Conservation (phyloP, 2,113 vertebrate species). For the Antechinus flavipes region DNA sequence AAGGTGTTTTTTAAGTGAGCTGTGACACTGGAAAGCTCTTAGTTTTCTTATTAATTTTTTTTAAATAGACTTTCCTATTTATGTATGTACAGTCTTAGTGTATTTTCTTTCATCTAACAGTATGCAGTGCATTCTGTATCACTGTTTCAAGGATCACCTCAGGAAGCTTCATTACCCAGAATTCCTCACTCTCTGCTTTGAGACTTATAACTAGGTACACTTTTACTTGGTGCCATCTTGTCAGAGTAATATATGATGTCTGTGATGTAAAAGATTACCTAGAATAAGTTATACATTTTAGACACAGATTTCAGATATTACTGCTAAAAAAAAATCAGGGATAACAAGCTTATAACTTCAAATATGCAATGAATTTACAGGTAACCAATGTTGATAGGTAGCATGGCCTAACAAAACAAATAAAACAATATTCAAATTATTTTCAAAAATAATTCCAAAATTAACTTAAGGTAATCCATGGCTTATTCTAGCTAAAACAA, state of each 20-base stretch:
- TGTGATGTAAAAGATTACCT: conserved; percentile 53
- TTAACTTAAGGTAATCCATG: conserved; percentile 58
- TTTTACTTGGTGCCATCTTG: conserved; percentile 85
- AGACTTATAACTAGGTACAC: conserved; percentile 72
- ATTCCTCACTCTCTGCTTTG: conserved; percentile 80
- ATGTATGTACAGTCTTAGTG: conserved; percentile 81
- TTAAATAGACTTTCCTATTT: conserved; percentile 80
- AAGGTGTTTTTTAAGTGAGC: conserved; percentile 82
- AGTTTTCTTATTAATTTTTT: conserved; percentile 74
- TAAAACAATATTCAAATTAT: conserved; percentile 13
- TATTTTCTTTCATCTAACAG: conserved; percentile 76
- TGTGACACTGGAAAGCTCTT: conserved; percentile 89
- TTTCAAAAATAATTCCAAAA: conserved; percentile 55
- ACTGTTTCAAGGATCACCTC: conserved; percentile 89
- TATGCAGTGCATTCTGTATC: conserved; percentile 80
- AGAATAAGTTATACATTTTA: conserved; percentile 18
- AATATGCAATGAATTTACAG: conserved; percentile 77
- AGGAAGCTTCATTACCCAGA: conserved; percentile 87
- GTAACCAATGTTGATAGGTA: conserved; percentile 70
- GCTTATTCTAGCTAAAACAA: conserved; percentile 66
- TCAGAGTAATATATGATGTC: conserved; percentile 60
- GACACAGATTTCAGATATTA: conserved; percentile 66
- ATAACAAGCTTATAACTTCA: conserved; percentile 69
- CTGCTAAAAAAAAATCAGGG: conserved; percentile 81
- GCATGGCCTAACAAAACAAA: conserved; percentile 43